A percentile compares a stretch with the other conserved stretches of the same genome.
Evolutionary conservation across 2,113 vertebrate genomes (phyloP).

Genomic region (Phocoena sinus): DNA sequence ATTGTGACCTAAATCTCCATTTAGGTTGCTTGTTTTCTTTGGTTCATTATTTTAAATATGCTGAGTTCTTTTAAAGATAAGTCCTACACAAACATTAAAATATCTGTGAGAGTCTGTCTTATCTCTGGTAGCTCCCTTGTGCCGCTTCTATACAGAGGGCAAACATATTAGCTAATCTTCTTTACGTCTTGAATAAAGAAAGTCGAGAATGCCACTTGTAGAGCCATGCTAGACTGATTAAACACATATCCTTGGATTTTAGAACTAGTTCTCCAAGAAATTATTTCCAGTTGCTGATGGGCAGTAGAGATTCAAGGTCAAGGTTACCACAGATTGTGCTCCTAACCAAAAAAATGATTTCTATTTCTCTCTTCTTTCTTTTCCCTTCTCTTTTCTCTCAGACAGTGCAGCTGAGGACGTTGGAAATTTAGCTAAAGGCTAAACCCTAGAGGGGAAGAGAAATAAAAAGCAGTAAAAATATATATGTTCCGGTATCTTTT

Average conservation of each 20-base stretch:
- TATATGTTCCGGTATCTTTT: not conserved
- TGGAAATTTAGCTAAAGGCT: not conserved
- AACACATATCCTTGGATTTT: not conserved
- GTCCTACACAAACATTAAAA: constrained; percentile 6
- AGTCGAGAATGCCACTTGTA: not conserved
- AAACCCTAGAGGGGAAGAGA: not conserved
- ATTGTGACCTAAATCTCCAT: constrained; percentile 15
- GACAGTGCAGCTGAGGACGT: not conserved
- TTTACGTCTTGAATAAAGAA: not conserved
- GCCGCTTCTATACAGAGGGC: not conserved
- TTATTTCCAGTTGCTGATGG: not conserved
- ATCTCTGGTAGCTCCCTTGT: not conserved
- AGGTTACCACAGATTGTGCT: not conserved
- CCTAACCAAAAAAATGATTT: not conserved
- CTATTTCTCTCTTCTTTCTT: not conserved
- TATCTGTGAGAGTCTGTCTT: not conserved
- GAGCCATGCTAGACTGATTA: not conserved
- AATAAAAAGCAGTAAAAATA: not conserved
- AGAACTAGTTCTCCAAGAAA: not conserved
- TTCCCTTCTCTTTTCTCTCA: not conserved
- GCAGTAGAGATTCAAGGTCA: not conserved
- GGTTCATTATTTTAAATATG: constrained; percentile 26
- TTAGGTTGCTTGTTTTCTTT: constrained; percentile 1
- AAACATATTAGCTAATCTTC: not conserved
- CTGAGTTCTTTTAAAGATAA: not conserved